Conservation (phyloP, 2,888 invertebrate genomes). For the Leptinotarsa haldemani region DNA sequence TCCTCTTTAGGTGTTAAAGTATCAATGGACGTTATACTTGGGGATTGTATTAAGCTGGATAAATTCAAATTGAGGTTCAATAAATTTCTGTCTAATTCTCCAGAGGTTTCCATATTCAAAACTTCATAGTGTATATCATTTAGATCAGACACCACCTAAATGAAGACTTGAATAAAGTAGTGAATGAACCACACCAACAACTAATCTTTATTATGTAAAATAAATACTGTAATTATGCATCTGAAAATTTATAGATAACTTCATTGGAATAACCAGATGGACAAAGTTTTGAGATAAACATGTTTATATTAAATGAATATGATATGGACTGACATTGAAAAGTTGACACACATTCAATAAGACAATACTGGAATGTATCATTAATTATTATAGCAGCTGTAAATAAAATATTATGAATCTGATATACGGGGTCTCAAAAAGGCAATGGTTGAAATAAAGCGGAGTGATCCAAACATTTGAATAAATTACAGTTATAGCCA, state of each 20-base stretch:
- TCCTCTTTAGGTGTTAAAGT: constrained; percentile 82
- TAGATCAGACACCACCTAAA: constrained; percentile 71
- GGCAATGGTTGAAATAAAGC: no score
- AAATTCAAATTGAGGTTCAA: constrained; percentile 79
- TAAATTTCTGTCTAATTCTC: constrained; percentile 80
- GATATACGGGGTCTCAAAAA: no score
- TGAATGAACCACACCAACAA: not conserved
- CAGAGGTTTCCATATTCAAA: constrained; percentile 81
- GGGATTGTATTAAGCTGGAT: constrained; percentile 79
- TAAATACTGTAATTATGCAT: not conserved
- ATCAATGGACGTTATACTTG: constrained; percentile 78
- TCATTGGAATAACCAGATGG: not conserved
- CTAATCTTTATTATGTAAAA: not conserved
- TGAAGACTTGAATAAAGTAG: not conserved
- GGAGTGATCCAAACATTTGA: no score
- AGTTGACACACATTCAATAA: not conserved
- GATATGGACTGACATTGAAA: not conserved
- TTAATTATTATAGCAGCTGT: no score
- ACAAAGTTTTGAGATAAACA: not conserved
- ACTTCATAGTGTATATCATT: constrained; percentile 79
- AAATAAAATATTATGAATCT: no score
- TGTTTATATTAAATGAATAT: constrained; percentile 5
- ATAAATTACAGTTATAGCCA: no score
- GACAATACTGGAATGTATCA: not conserved
- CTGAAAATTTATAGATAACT: not conserved